phyloP scores from a whole-genome alignment of 92 coral and sea anemone species.

The Paragorgia papillata region DNA sequence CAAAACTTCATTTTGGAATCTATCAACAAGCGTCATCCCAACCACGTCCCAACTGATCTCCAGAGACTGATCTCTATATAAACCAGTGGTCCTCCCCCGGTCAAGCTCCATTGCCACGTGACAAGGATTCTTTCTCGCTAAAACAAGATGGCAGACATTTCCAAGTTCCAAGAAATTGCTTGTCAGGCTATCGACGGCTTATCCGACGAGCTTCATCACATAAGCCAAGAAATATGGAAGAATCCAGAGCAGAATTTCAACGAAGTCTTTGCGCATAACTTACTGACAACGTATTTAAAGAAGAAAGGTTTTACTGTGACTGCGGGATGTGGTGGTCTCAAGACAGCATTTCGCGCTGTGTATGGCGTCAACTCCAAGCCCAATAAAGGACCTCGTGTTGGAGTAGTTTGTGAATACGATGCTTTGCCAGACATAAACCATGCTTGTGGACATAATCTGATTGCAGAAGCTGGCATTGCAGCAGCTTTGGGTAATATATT shows the following conservation, averaged over 20 bases:
- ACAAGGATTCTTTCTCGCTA: too few relatives aligned
- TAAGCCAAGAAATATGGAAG: constrained; percentile 82
- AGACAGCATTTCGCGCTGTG: constrained; percentile 80
- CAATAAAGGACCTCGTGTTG: constrained; percentile 53
- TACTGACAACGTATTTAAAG: constrained; percentile 62
- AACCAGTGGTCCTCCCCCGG: too few relatives aligned
- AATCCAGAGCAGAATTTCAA: constrained; percentile 73
- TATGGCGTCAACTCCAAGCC: background rate
- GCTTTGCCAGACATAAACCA: constrained; percentile 93
- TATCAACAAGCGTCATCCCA: too few relatives aligned
- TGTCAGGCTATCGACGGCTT: constrained; percentile 62
- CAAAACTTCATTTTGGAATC: too few relatives aligned
- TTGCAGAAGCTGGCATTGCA: constrained; percentile 89
- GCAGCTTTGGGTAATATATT: constrained; percentile 80
- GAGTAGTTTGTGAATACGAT: constrained; percentile 86
- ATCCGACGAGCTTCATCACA: constrained; percentile 66
- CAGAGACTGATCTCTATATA: too few relatives aligned
- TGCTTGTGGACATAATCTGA: constrained; percentile 95
- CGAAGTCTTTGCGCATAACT: constrained; percentile 70
- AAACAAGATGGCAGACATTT: background rate
- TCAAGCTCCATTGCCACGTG: too few relatives aligned
- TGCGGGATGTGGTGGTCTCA: constrained; percentile 58
- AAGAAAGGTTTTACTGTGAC: constrained; percentile 73
- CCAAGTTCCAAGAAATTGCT: constrained; percentile 63
- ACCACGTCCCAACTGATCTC: too few relatives aligned